These are phyloP conservation scores for Acropora yongei DNA, from an alignment of 64 coral and sea anemone species.

Conservation along the genomic window DNA sequence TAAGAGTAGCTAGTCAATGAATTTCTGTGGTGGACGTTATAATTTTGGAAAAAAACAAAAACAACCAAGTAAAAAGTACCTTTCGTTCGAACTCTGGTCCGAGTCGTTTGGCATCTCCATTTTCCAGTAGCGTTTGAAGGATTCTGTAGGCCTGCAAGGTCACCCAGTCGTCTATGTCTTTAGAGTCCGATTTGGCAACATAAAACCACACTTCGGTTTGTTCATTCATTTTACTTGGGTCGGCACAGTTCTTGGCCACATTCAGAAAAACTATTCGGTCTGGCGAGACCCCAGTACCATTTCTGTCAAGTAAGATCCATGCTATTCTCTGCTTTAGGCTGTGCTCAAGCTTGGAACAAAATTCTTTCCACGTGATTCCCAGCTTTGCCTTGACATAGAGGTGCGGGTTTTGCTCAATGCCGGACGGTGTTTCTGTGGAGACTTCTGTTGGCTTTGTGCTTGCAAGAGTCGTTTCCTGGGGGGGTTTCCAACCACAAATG, in stretches of 20 bases:
- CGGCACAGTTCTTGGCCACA: constrained; percentile 67
- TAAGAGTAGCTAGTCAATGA: too few species aligned
- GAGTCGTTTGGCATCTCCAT: constrained; percentile 76
- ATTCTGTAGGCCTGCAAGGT: constrained; percentile 78
- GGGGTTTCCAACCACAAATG: not conserved
- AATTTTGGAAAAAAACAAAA: too few species aligned
- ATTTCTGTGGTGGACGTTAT: too few species aligned
- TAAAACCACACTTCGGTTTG: constrained; percentile 88
- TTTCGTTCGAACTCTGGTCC: constrained; percentile 76
- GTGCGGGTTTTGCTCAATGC: constrained; percentile 24
- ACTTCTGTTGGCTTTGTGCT: not conserved
- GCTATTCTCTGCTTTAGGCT: constrained; percentile 76
- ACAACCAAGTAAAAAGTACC: constrained; percentile 4
- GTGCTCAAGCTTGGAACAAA: constrained; percentile 72
- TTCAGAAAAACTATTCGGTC: constrained; percentile 76
- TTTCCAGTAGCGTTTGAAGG: constrained; percentile 75
- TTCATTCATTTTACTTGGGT: constrained; percentile 62
- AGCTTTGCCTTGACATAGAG: constrained; percentile 54
- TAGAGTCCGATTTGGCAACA: constrained; percentile 24
- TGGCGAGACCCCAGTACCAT: constrained; percentile 67
- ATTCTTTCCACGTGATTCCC: constrained; percentile 81
- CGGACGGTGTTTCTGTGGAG: not conserved
- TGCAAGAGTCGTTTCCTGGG: not conserved
- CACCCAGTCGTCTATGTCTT: constrained; percentile 59
- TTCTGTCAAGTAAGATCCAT: constrained; percentile 68